Conservation (phyloP, 2,797 vertebrate genomes). For the Buphagus erythrorhynchus region DNA sequence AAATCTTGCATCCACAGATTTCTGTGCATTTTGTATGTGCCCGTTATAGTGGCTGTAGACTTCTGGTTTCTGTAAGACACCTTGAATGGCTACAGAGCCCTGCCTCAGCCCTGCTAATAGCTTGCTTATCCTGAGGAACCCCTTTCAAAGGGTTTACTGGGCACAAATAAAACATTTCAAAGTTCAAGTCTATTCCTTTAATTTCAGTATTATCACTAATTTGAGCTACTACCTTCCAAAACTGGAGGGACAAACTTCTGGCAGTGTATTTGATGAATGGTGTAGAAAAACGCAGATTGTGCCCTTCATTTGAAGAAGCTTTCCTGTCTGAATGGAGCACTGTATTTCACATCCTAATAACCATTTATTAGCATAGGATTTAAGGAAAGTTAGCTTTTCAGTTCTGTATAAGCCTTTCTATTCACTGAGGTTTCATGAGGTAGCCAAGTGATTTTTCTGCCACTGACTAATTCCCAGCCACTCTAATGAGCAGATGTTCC, state of each 20-base stretch:
- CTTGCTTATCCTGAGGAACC: not conserved
- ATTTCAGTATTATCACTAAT: not conserved
- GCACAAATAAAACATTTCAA: not conserved
- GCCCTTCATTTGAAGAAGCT: not conserved
- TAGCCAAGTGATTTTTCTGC: not conserved
- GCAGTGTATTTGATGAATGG: not conserved
- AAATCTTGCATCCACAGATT: not conserved
- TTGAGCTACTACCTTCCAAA: not conserved
- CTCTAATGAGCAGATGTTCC: not conserved
- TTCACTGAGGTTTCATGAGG: not conserved
- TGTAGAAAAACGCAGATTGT: not conserved
- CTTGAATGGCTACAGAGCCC: rapidly evolving
- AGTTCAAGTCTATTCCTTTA: not conserved
- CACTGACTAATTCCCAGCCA: not conserved
- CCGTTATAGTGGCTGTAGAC: not conserved
- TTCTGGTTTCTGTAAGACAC: not conserved
- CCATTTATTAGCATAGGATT: not conserved
- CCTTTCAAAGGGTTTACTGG: not conserved
- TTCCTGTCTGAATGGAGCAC: not conserved
- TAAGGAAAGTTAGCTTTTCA: not conserved
- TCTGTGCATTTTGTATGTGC: not conserved
- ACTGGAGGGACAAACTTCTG: not conserved
- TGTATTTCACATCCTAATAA: not conserved
- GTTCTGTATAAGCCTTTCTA: not conserved
- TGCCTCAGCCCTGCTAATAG: not conserved